Base-by-base conservation (phyloP, 2,797 vertebrate species). In the Gila robusta region DNA sequence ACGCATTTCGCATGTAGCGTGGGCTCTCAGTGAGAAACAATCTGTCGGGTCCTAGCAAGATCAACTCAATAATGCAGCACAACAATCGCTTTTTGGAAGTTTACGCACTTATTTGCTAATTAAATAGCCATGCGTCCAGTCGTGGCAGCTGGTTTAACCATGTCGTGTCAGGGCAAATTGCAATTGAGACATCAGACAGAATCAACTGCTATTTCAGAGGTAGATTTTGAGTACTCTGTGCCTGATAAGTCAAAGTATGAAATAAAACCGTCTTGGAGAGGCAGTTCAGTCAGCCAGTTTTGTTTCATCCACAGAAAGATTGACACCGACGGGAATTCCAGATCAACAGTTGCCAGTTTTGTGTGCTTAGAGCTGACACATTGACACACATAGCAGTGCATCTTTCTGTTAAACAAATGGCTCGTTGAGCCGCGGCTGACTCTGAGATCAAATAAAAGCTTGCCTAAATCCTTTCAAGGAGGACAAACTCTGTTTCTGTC, bases 381-480 rank as follows among this genome's bases (percentile, higher is more conserved):
- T 86, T 90, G 89, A 90, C 89, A 90, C 86, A 90, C 87, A 90
- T 86, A 87, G 87, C 89, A 78, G 79, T 85, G 79, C 76, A 80
- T 88, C 81, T 88, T 85, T 85, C 87, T 84, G 89, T 90, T 90
- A 90, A 90, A 90, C 89, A 89, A 90, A 90, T 90, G 89, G 77
- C 88, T 89, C 52, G 86, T 89, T 87, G 83, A 89, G 89, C 86
- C 59, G 81, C 73, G 54, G 85, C 86, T 90, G 86, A 88, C 87
- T 89, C 82, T 44, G 77, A 90, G 88, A 90, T 89, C 87, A 90
- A 89, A 90, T 86, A 87, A 90, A 90, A 89, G 86, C 89, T 86
- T 80, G 74, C 83, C 23, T 83, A 86, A 89, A 90, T 90, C 83
- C 89, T 89, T 67, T 87, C 87, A 89, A 81, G 86, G 41, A 89